Conservation (phyloP, 2,797 vertebrate genomes). For the Artibeus jamaicensis region DNA sequence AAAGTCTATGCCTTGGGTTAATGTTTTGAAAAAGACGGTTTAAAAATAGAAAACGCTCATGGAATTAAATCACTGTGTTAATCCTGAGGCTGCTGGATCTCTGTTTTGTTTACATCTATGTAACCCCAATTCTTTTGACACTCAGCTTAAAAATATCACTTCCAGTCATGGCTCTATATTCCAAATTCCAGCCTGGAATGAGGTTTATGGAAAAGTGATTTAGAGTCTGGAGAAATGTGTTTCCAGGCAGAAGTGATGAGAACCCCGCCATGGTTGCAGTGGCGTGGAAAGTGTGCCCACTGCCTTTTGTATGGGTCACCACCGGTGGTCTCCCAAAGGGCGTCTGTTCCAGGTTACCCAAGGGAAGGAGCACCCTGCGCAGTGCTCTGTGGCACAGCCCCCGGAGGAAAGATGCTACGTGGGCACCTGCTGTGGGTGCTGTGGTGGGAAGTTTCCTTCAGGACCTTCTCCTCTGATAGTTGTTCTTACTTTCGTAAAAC, state of each 20-base stretch:
- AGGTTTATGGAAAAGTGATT: background rate
- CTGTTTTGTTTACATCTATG: background rate
- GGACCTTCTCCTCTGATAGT: background rate
- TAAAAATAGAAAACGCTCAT: slow-evolving; percentile 24
- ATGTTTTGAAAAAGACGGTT: slow-evolving; percentile 48
- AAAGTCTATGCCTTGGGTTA: slow-evolving; percentile 41
- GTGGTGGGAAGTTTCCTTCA: background rate
- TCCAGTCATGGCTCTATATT: background rate
- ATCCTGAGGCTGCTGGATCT: background rate
- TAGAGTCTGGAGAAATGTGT: background rate
- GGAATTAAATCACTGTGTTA: background rate
- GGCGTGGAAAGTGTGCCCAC: accelerated
- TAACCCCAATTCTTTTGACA: background rate
- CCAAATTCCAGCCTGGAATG: background rate
- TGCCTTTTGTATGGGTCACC: accelerated
- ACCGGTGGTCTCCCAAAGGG: background rate
- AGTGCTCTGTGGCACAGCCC: too few species aligned
- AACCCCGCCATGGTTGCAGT: background rate
- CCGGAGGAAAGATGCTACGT: background rate
- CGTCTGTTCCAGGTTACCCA: background rate
- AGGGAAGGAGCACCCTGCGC: background rate
- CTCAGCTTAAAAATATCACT: background rate
- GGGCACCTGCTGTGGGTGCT: too few species aligned
- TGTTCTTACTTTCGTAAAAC: background rate
- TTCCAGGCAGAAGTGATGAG: background rate